Evolutionary conservation across 1,140 invertebrate genomes (phyloP), one percentile per base, ranked within the genome.

Genomic region (Drosophila arizonae): DNA sequence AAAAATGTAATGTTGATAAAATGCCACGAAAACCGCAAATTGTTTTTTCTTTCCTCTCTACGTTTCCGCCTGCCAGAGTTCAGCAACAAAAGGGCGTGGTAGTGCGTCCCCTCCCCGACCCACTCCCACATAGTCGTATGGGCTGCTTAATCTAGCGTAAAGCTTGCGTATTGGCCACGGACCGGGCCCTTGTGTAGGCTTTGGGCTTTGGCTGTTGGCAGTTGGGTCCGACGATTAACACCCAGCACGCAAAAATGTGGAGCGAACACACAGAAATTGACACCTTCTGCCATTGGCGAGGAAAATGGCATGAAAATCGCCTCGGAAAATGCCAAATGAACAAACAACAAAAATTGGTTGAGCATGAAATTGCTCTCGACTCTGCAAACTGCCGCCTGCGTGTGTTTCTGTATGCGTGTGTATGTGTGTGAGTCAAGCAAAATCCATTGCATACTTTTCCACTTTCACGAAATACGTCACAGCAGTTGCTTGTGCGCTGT

Each of bases 341-440:
- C 36, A 81, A 81, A 64, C 77, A 89, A 84, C 80, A 76, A 89
- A 88, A 84, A 64, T 89, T 77, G 76, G 75, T 89, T 89, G 73
- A 89, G 86, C 86, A 89, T 89, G 85, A 89, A 89, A 89, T 89
- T 89, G 76, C 64, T 57, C 33, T 46, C 43, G 43, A 55, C 48
- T 66, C 36, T 54, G 4, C 43, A 65, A 57, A 48, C 4, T 41
- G 51, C 33, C 39, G 30, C 17, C 24, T 48, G 51, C 52, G 28
- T 57, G 57, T 39, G 39, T 30, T 43, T 45, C 9, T 21, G 21
- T 36, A 33, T 45, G 21, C 21, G 21, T 30, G 28, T 3, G 28
- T 28, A 52, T 50, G 41, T 39, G 28, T 4, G 21, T 70, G 46
- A 56, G 48, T 48, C 52, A 62, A 62, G 36, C 46, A 50, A 76